These are phyloP conservation scores for Ophioninae sp. DNA, from an alignment of 2,888 invertebrate genomes.

Conservation along the genomic window DNA sequence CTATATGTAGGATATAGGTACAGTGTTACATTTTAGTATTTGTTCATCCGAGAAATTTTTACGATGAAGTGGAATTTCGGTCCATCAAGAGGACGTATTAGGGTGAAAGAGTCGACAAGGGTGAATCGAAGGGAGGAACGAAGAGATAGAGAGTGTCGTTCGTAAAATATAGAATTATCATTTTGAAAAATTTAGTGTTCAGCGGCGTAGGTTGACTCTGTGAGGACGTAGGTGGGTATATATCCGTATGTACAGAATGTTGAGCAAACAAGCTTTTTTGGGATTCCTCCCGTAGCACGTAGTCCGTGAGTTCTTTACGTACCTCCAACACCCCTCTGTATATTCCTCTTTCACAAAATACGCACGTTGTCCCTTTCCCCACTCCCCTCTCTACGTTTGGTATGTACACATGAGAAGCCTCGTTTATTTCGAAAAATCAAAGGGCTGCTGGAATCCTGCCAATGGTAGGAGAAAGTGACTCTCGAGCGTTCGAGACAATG, in stretches of 20 bases:
- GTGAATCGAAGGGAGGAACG: conserved; percentile 43
- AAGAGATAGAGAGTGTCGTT: conserved; percentile 58
- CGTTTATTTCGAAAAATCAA: conserved; percentile 65
- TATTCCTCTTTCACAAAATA: not conserved
- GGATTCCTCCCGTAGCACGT: not conserved
- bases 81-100: not conserved
- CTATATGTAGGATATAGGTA: not conserved
- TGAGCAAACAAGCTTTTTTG: conserved; percentile 60
- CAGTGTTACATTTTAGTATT: conserved; percentile 31
- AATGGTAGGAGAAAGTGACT: conserved; percentile 59
- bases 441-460: conserved; percentile 63
- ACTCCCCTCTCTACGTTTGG: not conserved
- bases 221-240: not conserved
- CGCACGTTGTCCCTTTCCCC: not conserved
- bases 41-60: conserved; percentile 26
- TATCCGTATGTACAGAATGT: not conserved
- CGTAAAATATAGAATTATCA: conserved; percentile 70
- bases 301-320: conserved; percentile 23
- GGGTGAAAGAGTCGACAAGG: conserved; percentile 16
- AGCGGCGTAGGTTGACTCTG: conserved; percentile 53
- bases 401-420: conserved; percentile 32
- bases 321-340: not conserved
- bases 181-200: conserved; percentile 72
- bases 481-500: conserved; percentile 60
- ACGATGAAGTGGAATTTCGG: conserved; percentile 4